These are phyloP conservation scores for Oscheius sp. DNA, from an alignment of 1,140 invertebrate species.

Conservation along the genomic window DNA sequence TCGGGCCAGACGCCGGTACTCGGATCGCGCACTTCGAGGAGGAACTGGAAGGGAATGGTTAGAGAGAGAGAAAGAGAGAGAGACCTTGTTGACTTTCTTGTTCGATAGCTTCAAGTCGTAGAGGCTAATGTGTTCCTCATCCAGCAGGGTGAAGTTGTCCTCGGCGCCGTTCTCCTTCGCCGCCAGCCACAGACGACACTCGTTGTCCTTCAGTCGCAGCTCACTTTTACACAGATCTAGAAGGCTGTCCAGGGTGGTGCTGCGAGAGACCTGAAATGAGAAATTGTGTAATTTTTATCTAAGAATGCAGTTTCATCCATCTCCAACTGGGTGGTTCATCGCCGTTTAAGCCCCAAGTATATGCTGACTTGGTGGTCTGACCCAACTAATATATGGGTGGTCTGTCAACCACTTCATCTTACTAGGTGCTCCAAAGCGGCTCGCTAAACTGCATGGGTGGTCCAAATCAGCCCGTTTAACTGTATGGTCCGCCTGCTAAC, in stretches of 20 bases:
- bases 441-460: too few species aligned
- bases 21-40: slow-evolving; percentile 25
- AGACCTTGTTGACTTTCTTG: slow-evolving; percentile 25
- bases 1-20: slow-evolving; percentile 36
- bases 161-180: slow-evolving; percentile 15
- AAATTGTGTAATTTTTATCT: too few species aligned
- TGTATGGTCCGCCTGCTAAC: too few species aligned
- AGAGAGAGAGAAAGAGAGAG: neutral
- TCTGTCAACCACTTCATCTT: too few species aligned
- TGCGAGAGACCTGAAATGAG: slow-evolving; percentile 17
- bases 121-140: slow-evolving; percentile 13
- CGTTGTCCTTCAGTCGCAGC: slow-evolving; percentile 17
- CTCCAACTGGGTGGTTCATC: too few species aligned
- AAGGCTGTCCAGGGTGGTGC: slow-evolving; percentile 22
- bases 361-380: too few species aligned
- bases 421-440: too few species aligned
- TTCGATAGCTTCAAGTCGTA: slow-evolving; percentile 16
- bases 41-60: slow-evolving; percentile 8
- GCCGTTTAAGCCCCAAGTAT: too few species aligned
- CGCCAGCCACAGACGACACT: slow-evolving; percentile 20
- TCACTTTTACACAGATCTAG: slow-evolving; percentile 17
- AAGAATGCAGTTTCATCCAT: too few species aligned
- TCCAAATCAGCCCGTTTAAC: too few species aligned
- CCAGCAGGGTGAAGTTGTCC: slow-evolving; percentile 16
- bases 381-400: too few species aligned